Conservation (phyloP, 2,113 vertebrate species). For the Megalops atlanticus region DNA sequence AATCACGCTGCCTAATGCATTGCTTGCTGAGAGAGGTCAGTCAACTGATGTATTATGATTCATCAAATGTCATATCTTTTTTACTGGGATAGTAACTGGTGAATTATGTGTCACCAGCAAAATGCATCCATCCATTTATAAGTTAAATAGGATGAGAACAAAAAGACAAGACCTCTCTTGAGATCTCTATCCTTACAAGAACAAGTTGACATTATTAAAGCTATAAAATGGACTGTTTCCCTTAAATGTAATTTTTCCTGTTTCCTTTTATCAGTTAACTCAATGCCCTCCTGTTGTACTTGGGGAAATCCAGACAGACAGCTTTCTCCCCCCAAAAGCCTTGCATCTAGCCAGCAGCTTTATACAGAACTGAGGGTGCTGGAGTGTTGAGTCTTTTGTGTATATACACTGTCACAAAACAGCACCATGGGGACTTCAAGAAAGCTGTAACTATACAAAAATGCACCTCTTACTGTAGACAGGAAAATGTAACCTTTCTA, state of each 20-base stretch:
- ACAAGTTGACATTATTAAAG: neutral
- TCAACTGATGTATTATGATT: neutral
- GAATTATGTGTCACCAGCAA: neutral
- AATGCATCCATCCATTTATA: neutral
- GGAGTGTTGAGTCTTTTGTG: too few species aligned
- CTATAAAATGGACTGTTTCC: neutral
- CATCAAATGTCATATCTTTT: neutral
- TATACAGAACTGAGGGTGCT: too few species aligned
- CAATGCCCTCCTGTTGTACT: constrained; percentile 30
- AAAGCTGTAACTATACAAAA: neutral
- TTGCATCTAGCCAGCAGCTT: neutral
- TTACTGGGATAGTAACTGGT: neutral
- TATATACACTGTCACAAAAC: neutral
- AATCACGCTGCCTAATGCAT: too few species aligned
- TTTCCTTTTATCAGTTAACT: constrained; percentile 42
- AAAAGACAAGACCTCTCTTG: neutral
- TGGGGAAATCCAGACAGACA: constrained; percentile 35
- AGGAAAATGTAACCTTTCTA: constrained; percentile 12
- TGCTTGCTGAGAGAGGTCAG: too few species aligned
- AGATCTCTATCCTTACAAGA: neutral
- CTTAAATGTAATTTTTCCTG: neutral
- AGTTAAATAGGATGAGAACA: neutral
- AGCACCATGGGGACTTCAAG: neutral
- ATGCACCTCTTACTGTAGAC: neutral
- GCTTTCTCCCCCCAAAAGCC: neutral